Evolutionary conservation across 2,797 vertebrate genomes (phyloP).

Genomic region (Thripadectes ignobilis): DNA sequence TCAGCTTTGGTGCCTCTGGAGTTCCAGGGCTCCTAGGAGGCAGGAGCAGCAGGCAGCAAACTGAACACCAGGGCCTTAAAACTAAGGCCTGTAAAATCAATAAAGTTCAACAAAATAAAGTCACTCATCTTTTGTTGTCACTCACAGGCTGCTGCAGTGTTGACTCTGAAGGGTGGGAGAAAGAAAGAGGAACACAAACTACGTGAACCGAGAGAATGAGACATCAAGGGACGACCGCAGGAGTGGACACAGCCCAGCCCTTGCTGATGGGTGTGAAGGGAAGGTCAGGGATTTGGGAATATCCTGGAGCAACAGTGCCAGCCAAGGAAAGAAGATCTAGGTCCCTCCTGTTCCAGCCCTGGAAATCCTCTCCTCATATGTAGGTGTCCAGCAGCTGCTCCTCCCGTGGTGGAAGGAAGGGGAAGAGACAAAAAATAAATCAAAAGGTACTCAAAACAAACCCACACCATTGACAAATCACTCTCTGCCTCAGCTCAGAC

Average conservation of each 20-base stretch:
- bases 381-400: neutral
- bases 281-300: neutral
- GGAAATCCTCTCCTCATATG: neutral
- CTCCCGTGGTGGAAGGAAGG: neutral
- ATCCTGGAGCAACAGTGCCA: neutral
- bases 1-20: neutral
- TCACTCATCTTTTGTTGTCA: neutral
- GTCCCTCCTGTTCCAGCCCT: neutral
- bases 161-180: constrained; percentile 11
- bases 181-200: neutral
- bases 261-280: neutral
- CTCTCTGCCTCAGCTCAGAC: neutral
- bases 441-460: neutral
- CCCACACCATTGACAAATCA: neutral
- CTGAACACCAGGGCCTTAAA: neutral
- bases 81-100: neutral
- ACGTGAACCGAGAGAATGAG: neutral
- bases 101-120: neutral
- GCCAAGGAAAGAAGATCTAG: neutral
- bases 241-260: neutral
- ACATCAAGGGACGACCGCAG: neutral
- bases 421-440: neutral
- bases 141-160: neutral
- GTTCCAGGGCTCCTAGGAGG: neutral
- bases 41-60: neutral